These are phyloP conservation scores for Agrotis clavis DNA, from an alignment of 2,888 invertebrate genomes.

Conservation along the genomic window DNA sequence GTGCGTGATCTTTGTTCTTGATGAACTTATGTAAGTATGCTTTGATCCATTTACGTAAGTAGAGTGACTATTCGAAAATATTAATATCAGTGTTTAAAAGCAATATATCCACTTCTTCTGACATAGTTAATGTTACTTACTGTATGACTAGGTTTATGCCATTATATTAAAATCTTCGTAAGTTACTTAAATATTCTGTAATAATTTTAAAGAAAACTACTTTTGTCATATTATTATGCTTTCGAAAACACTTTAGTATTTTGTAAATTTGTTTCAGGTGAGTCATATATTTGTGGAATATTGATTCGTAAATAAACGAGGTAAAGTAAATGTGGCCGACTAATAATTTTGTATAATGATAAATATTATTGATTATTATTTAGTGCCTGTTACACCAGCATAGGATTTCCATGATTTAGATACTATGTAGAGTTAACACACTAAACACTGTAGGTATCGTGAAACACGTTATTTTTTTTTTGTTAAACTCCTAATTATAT, in stretches of 20 bases:
- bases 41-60: neutral
- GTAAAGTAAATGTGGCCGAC: neutral
- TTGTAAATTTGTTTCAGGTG: neutral
- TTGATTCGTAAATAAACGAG: neutral
- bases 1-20: neutral
- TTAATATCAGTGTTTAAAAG: neutral
- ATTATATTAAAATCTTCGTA: neutral
- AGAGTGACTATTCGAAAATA: constrained; percentile 13
- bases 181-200: neutral
- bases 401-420: neutral
- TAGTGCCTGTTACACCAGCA: too few relatives aligned
- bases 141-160: constrained; percentile 30
- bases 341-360: neutral
- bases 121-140: constrained; percentile 15
- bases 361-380: neutral
- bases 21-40: neutral
- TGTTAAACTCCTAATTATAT: neutral
- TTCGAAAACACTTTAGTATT: too few relatives aligned
- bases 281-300: neutral
- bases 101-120: neutral
- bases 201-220: neutral
- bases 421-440: neutral
- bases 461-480: neutral
- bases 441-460: neutral
- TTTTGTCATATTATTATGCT: neutral